phyloP scores from a whole-genome alignment of 2,113 vertebrate genomes.

The Corythornis madagascariensis region DNA sequence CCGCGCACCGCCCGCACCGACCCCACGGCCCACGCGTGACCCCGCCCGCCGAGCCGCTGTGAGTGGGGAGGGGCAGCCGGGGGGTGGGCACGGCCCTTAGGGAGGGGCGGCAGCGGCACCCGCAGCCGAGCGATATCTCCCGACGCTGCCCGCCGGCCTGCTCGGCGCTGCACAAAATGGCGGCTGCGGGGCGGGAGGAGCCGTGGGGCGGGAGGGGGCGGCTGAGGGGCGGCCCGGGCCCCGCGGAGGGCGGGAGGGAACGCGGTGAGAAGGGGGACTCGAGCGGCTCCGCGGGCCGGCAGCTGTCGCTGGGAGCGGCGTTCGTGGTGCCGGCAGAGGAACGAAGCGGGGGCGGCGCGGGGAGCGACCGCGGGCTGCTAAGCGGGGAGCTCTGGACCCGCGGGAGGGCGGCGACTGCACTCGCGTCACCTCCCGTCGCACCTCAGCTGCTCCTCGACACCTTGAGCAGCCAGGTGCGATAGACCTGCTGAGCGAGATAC shows the following conservation, averaged over 20 bases:
- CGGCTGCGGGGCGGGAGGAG: background rate
- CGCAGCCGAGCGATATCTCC: too few species aligned
- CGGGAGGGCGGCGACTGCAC: background rate
- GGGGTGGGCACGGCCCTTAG: background rate
- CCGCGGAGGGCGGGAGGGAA: accelerated
- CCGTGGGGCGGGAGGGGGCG: background rate
- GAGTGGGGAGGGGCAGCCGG: background rate
- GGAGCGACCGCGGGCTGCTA: accelerated
- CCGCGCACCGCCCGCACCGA: background rate
- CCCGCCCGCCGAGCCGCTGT: background rate
- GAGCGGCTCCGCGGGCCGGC: too few species aligned
- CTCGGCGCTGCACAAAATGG: background rate
- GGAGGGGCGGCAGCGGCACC: too few species aligned
- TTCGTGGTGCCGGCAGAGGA: background rate
- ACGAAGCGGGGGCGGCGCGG: accelerated
- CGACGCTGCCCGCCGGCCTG: too few species aligned
- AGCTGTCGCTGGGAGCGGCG: too few species aligned
- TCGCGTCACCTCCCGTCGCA: accelerated
- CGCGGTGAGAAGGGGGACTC: accelerated
- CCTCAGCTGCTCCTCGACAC: background rate
- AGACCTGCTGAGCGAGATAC: background rate
- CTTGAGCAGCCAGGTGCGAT: accelerated
- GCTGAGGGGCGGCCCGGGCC: background rate
- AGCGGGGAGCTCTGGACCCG: background rate
- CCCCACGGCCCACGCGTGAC: background rate